These are phyloP conservation scores for Oreotrochilus melanogaster DNA, from an alignment of 2,113 vertebrate species.

Conservation along the genomic window DNA sequence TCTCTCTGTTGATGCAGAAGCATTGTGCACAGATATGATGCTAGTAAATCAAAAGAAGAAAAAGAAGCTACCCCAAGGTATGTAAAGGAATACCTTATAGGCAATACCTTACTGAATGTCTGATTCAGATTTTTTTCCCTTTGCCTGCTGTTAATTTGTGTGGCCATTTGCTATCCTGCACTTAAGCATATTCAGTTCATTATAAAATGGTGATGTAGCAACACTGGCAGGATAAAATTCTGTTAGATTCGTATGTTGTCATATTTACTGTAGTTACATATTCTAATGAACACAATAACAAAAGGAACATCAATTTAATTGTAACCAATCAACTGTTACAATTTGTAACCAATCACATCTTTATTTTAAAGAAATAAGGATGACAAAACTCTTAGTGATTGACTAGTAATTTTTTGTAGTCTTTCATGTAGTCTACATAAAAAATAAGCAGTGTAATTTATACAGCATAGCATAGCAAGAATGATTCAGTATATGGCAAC, in stretches of 20 bases:
- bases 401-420: background rate
- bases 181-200: background rate
- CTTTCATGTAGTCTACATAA: background rate
- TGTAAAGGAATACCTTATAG: constrained; percentile 3
- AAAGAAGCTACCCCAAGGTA: constrained; percentile 26
- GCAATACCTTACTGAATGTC: background rate
- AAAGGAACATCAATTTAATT: background rate
- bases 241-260: background rate
- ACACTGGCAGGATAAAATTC: background rate
- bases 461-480: background rate
- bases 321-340: background rate
- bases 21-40: constrained; percentile 4
- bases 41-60: constrained; percentile 68
- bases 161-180: background rate
- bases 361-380: background rate
- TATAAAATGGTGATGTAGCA: background rate
- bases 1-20: constrained; percentile 43
- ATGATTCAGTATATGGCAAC: background rate
- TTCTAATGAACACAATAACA: background rate
- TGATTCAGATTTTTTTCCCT: background rate
- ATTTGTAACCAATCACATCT: background rate
- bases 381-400: background rate
- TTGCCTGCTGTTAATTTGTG: background rate
- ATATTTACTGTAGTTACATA: background rate
- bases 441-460: background rate